A percentile compares a stretch with the other conserved stretches of the same genome.
These are phyloP conservation scores for Clupea harengus DNA, from an alignment of 2,113 vertebrate genomes.

Conservation along the genomic window DNA sequence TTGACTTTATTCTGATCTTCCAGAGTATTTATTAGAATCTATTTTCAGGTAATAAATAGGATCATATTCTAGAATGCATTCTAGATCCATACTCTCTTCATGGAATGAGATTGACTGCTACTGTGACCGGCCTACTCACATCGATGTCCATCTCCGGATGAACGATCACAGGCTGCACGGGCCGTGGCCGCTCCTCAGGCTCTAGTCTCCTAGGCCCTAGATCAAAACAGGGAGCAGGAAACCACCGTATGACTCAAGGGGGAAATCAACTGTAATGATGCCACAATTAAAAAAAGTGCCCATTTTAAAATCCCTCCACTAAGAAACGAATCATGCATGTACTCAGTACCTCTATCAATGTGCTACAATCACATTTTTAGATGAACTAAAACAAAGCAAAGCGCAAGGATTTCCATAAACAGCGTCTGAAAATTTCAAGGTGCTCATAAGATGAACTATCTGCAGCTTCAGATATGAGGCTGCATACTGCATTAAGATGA, in stretches of 20 bases:
- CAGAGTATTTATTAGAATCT: too few relatives aligned
- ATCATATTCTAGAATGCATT: background rate
- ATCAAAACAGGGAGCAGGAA: background rate
- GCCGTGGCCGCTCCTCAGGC: constrained; percentile 19
- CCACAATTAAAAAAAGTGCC: background rate
- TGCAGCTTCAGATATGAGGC: too few relatives aligned
- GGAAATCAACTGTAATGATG: background rate
- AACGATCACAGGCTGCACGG: constrained; percentile 37
- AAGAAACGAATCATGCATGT: background rate
- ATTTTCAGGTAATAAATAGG: background rate
- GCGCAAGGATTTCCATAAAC: background rate
- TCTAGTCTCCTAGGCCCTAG: background rate
- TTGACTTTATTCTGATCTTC: too few relatives aligned
- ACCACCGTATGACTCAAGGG: background rate
- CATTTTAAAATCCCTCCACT: background rate
- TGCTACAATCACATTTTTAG: too few relatives aligned
- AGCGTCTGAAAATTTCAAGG: background rate
- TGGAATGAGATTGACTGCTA: background rate
- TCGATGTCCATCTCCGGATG: constrained; percentile 67
- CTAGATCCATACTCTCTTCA: too few relatives aligned
- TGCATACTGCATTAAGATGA: too few relatives aligned
- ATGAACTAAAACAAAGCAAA: background rate
- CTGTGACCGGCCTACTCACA: constrained; percentile 49
- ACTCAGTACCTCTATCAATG: background rate
- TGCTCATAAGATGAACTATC: too few relatives aligned